Percentiles rank a stretch among this genome's conserved stretches.
Conservation (phyloP, 2,888 invertebrate species). For the Imbricaverruca yamaguchii region DNA sequence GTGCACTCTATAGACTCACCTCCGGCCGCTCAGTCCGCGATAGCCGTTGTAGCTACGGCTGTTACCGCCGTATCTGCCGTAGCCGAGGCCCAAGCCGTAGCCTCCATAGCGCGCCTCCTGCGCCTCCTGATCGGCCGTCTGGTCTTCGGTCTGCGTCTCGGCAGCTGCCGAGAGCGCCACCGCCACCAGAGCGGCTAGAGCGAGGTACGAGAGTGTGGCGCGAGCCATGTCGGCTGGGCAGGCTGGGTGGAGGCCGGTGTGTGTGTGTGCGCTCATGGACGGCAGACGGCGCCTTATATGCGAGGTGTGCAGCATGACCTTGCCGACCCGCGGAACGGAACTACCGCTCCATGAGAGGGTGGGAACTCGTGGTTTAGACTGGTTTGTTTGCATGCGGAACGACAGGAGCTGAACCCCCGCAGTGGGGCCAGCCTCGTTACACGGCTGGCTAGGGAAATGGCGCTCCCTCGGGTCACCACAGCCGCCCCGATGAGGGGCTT, state of each 20-base stretch:
- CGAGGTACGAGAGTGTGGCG: background rate
- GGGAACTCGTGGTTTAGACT: too few species aligned
- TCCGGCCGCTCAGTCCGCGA: background rate
- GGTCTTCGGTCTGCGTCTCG: background rate
- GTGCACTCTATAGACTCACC: background rate
- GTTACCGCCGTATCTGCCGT: conserved; percentile 1
- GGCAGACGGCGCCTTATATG: background rate
- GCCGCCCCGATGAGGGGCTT: too few species aligned
- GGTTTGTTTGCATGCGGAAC: too few species aligned
- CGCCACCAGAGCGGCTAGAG: background rate
- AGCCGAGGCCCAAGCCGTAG: conserved; percentile 8
- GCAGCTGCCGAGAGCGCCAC: background rate
- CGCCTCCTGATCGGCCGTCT: conserved; percentile 7
- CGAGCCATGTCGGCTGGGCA: background rate
- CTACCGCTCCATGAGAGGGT: too few species aligned
- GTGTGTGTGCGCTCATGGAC: background rate
- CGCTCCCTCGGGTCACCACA: too few species aligned
- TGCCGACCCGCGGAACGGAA: too few species aligned
- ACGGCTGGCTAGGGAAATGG: too few species aligned
- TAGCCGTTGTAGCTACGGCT: background rate
- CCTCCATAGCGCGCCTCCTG: conserved; percentile 3
- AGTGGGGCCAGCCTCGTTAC: too few species aligned
- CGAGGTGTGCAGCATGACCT: too few species aligned
- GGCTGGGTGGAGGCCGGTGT: background rate
- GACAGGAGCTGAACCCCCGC: too few species aligned